These are phyloP conservation scores for Idaea aversata DNA, from an alignment of 2,888 invertebrate genomes.

Conservation along the genomic window DNA sequence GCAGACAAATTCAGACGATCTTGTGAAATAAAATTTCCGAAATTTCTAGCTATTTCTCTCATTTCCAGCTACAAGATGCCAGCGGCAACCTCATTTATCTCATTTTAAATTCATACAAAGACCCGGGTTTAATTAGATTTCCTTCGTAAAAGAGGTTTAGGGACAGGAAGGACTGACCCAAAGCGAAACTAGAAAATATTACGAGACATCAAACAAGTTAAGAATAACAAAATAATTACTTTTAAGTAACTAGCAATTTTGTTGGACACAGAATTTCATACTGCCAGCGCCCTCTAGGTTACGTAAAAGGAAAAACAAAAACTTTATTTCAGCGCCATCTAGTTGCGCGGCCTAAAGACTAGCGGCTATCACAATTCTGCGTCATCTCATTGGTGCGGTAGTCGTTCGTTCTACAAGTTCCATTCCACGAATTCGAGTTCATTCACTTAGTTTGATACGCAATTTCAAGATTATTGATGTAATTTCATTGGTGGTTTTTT, in stretches of 20 bases:
- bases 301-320: not conserved
- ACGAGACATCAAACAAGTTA: not conserved
- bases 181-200: not conserved
- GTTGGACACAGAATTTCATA: not conserved
- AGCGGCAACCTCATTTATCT: constrained; percentile 32
- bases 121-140: constrained; percentile 45
- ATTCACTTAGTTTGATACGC: not conserved
- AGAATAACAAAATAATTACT: not conserved
- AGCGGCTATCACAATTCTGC: not conserved
- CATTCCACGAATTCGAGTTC: not conserved
- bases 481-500: not conserved
- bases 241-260: not conserved
- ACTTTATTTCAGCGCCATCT: not conserved
- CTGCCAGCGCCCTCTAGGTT: not conserved
- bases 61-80: constrained; percentile 29
- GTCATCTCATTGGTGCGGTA: not conserved
- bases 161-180: not conserved
- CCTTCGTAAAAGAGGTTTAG: constrained; percentile 13
- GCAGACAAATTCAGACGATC: not conserved
- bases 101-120: constrained; percentile 48
- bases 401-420: not conserved
- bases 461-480: not conserved
- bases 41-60: constrained; percentile 25
- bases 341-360: not conserved
- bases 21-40: constrained; percentile 1